Evolutionary conservation across 2,888 invertebrate species (phyloP).

Genomic region (Drosophila limbata): DNA sequence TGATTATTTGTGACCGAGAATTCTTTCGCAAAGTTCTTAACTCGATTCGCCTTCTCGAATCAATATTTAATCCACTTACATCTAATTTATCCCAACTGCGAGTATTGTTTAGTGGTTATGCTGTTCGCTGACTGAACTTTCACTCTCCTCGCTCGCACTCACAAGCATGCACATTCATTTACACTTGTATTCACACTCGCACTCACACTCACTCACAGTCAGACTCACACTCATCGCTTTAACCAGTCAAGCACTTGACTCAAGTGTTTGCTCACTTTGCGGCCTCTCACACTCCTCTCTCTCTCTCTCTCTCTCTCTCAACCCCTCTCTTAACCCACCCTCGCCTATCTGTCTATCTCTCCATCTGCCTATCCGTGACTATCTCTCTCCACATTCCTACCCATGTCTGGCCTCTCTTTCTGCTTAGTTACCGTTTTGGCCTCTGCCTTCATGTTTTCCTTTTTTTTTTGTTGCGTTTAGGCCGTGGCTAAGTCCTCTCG

Average conservation of each 20-base stretch:
- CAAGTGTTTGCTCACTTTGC: conserved; percentile 79
- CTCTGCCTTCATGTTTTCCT: conserved; percentile 17
- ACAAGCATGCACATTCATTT: conserved; percentile 33
- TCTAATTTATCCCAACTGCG: conserved; percentile 40
- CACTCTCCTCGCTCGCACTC: conserved; percentile 27
- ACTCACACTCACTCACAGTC: conserved; percentile 9
- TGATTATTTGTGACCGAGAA: background rate
- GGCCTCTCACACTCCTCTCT: conserved; percentile 50
- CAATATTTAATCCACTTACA: conserved; percentile 37
- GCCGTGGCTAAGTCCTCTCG: conserved; percentile 36
- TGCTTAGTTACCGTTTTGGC: conserved; percentile 64
- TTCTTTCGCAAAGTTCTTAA: too few species aligned
- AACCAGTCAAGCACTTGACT: conserved; percentile 76
- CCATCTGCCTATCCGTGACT: conserved; percentile 18
- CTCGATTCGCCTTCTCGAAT: background rate
- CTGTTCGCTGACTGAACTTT: conserved; percentile 55
- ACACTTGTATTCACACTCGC: conserved; percentile 40
- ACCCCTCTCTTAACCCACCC: conserved; percentile 14
- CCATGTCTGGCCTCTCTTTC: conserved; percentile 16
- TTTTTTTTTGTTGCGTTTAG: conserved; percentile 13
- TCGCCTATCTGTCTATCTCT: conserved; percentile 4
- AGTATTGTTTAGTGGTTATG: conserved; percentile 47
- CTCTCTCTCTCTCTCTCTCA: background rate
- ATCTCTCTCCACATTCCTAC: conserved; percentile 15
- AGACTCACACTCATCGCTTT: conserved; percentile 54